phyloP scores from a whole-genome alignment of 2,888 invertebrate species.

The Nineta flava region DNA sequence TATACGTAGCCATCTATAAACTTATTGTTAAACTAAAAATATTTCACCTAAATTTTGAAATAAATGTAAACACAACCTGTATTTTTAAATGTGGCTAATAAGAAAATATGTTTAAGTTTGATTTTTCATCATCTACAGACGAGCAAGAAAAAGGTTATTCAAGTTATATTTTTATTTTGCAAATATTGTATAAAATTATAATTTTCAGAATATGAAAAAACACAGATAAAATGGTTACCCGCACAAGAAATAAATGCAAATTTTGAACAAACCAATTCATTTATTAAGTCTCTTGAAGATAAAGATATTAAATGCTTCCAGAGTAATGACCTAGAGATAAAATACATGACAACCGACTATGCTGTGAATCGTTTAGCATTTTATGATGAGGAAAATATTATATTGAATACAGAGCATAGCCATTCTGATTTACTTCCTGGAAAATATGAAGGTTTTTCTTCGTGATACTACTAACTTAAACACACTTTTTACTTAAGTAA shows the following conservation, averaged over 20 bases:
- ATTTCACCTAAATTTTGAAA: no score
- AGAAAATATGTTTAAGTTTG: no score
- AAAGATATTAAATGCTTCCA: constrained; percentile 24
- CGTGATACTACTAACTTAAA: not conserved
- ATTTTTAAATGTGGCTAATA: no score
- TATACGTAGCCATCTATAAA: no score
- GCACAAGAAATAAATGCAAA: constrained; percentile 5
- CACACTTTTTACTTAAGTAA: no score
- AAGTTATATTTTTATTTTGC: no score
- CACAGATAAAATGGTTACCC: not conserved
- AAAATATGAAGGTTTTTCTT: constrained; percentile 55
- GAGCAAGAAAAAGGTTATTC: no score
- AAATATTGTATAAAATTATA: no score
- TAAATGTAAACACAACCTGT: no score
- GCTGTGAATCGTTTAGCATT: constrained; percentile 21
- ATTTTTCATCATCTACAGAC: no score
- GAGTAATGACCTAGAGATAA: constrained; percentile 30
- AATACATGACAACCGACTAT: constrained; percentile 29
- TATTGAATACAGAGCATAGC: constrained; percentile 39
- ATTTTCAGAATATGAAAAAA: not conserved
- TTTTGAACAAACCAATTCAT: constrained; percentile 12
- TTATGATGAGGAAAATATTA: constrained; percentile 23
- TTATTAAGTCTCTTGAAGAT: not conserved
- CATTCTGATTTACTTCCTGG: constrained; percentile 62
- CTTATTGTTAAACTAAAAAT: no score